These are phyloP conservation scores for Limnephilus lunatus DNA, from an alignment of 2,888 invertebrate species.

Conservation along the genomic window DNA sequence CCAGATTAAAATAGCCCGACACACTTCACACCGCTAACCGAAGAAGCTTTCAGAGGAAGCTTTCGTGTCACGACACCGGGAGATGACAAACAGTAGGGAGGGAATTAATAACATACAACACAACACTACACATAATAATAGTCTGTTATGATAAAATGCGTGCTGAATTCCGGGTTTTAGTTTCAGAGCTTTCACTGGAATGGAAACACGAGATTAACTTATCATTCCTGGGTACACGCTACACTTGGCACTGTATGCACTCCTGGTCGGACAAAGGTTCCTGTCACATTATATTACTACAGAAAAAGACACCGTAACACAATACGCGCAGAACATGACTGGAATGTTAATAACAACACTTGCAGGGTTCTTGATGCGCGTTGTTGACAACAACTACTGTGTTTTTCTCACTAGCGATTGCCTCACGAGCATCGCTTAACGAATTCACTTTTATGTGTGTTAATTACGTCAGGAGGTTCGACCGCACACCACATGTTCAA, in stretches of 20 bases:
- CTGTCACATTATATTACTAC: background rate
- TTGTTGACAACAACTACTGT: background rate
- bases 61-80: background rate
- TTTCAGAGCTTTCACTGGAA: background rate
- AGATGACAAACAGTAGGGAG: background rate
- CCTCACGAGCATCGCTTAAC: background rate
- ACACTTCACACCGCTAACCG: background rate
- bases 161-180: background rate
- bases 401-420: background rate
- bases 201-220: background rate
- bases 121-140: background rate
- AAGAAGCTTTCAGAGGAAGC: background rate
- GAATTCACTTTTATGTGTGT: background rate
- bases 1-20: conserved; percentile 11
- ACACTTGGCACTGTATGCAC: background rate
- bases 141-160: background rate
- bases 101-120: background rate
- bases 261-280: background rate
- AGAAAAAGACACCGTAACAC: background rate
- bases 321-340: background rate
- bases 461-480: background rate
- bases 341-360: background rate
- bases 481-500: conserved; percentile 6
- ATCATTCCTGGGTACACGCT: background rate
- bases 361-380: background rate